Conservation (phyloP, 2,888 invertebrate species). For the Sarcophaga carnaria region DNA sequence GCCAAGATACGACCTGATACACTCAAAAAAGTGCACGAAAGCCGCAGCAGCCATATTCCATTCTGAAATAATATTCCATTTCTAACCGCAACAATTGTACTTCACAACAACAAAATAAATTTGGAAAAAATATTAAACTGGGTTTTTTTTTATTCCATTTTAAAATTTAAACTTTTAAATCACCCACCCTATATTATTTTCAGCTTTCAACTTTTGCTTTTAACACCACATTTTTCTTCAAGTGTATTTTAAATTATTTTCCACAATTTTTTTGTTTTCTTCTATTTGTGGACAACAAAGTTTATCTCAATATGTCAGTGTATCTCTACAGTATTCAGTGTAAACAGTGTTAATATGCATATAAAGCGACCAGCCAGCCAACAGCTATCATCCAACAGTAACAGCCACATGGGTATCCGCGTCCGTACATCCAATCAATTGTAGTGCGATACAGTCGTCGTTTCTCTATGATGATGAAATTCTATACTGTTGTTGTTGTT, state of each 20-base stretch:
- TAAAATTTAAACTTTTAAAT: no score
- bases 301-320: not conserved
- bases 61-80: no score
- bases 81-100: no score
- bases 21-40: no score
- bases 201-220: not conserved
- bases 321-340: not conserved
- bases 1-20: no score
- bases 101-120: no score
- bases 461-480: constrained; percentile 43
- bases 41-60: no score
- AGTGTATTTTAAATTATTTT: not conserved
- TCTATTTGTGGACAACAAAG: not conserved
- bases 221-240: not conserved
- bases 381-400: constrained; percentile 18
- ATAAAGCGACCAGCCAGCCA: constrained; percentile 36
- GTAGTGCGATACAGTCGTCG: not conserved
- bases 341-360: constrained; percentile 54
- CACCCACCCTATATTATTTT: not conserved
- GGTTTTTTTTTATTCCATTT: no score
- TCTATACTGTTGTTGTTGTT: constrained; percentile 21
- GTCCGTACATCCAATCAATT: not conserved
- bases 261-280: not conserved
- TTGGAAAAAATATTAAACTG: no score
- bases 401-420: not conserved